phyloP scores from a whole-genome alignment of 2,888 invertebrate species.

The Drosophila colorata region DNA sequence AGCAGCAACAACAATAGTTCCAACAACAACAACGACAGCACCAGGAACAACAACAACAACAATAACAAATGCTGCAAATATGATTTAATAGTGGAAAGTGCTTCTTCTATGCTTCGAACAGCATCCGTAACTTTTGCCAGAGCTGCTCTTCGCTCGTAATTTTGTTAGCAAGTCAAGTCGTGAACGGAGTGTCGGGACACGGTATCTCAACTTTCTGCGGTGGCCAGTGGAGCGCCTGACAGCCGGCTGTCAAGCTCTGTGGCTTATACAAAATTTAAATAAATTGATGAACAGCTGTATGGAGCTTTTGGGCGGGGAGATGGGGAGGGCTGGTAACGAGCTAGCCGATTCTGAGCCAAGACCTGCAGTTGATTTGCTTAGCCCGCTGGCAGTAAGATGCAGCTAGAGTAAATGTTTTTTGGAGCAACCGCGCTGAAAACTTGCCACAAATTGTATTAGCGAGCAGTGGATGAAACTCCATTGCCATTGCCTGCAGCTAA shows the following conservation, averaged over 20 bases:
- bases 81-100: constrained; percentile 69
- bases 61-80: constrained; percentile 56
- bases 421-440: constrained; percentile 42
- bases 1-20: constrained; percentile 7
- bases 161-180: constrained; percentile 52
- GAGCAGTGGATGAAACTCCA: constrained; percentile 21
- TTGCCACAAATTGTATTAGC: constrained; percentile 61
- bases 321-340: background rate
- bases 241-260: constrained; percentile 64
- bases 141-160: constrained; percentile 52
- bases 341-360: constrained; percentile 12
- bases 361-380: constrained; percentile 54
- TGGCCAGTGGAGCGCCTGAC: constrained; percentile 61
- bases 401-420: constrained; percentile 29
- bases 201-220: constrained; percentile 58
- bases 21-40: constrained; percentile 6
- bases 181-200: background rate
- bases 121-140: constrained; percentile 45
- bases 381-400: constrained; percentile 40
- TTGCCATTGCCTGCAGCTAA: constrained; percentile 32
- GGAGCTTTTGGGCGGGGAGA: background rate
- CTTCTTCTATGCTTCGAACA: constrained; percentile 36
- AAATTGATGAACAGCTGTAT: constrained; percentile 64
- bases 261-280: constrained; percentile 70
- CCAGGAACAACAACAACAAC: background rate